Conservation (phyloP, 2,888 invertebrate genomes). For the Napeogenes inachia region DNA sequence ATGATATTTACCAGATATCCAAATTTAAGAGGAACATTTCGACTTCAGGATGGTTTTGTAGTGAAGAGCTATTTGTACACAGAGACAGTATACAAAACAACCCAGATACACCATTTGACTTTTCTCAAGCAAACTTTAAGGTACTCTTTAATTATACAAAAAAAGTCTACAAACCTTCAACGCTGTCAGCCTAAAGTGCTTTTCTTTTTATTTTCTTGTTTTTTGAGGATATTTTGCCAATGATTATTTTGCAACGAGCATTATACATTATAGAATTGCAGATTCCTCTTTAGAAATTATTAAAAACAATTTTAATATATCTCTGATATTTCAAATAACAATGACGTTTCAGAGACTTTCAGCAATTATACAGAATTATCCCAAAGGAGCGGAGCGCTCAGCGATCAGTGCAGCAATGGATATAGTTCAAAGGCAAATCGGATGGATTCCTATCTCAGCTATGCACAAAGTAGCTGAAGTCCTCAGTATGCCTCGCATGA, state of each 20-base stretch:
- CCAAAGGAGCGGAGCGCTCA: conserved; percentile 53
- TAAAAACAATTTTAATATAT: background rate
- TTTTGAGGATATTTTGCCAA: background rate
- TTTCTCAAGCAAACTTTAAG: conserved; percentile 58
- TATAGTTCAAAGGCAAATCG: conserved; percentile 63
- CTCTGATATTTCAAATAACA: background rate
- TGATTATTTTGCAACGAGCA: too few species aligned
- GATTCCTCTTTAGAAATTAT: background rate
- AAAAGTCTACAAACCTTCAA: background rate
- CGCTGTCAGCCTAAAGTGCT: background rate
- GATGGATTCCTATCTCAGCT: conserved; percentile 68
- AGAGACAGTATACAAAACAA: conserved; percentile 56
- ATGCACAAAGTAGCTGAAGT: conserved; percentile 65
- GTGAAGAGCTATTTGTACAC: conserved; percentile 54
- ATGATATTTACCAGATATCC: conserved; percentile 23
- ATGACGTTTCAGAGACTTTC: conserved; percentile 48
- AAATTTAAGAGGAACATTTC: conserved; percentile 39
- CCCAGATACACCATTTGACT: conserved; percentile 54
- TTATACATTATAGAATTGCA: background rate
- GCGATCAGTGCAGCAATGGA: conserved; percentile 52
- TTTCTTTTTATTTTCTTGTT: background rate
- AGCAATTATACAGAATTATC: conserved; percentile 58
- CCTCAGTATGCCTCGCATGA: conserved; percentile 55
- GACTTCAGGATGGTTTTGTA: conserved; percentile 39
- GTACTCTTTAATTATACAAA: conserved; percentile 35